Evolutionary conservation across 2,797 vertebrate species (phyloP), one percentile per base, ranked within the genome.

Genomic region (Momotus momota): DNA sequence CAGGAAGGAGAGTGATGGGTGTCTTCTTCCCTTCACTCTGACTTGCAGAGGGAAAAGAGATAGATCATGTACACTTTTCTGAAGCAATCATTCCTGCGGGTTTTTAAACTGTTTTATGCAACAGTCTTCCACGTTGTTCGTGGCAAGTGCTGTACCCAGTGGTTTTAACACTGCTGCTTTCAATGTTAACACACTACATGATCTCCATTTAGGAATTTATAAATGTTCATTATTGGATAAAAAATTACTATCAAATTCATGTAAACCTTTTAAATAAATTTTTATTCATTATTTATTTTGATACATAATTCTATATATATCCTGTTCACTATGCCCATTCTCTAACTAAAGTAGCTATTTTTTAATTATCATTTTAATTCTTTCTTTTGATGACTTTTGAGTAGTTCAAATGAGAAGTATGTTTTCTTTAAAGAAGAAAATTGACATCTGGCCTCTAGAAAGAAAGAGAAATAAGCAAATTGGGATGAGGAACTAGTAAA

Each of bases 401-500:
- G 88, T 75, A 2, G 2, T 70, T 93, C 11, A 70, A 33, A 48
- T 70, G 23, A 87, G 31, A 93, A 81, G 17, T 70, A 62, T 17
- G 16, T 27, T 78, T 93, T 86, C 38, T 7, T 91, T 49, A 43
- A 10, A 48, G 55, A 40, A 72, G 15, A 86, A 87, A 74, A 71
- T 45, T 71, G 3, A 54, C 20, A 14, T 62, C 81, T 88, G 43
- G 7, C 25, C 16, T 81, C 40, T 79, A 66, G 35, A 83, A 85
- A 87, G 52, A 82, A 80, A 82, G 8, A 82, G 21, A 81, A 78
- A 81, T 66, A 94, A 91, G 40, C 43, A 81, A 81, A 65, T 62
- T 81, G 43, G 51, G 91, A 72, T 58, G 25, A 90, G 16, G 29
- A 18, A 90, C 79, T 74, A 43, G 81, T 83, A 85, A 94, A 94